phyloP scores from a whole-genome alignment of 2,888 invertebrate species.

The Brenthis ino region DNA sequence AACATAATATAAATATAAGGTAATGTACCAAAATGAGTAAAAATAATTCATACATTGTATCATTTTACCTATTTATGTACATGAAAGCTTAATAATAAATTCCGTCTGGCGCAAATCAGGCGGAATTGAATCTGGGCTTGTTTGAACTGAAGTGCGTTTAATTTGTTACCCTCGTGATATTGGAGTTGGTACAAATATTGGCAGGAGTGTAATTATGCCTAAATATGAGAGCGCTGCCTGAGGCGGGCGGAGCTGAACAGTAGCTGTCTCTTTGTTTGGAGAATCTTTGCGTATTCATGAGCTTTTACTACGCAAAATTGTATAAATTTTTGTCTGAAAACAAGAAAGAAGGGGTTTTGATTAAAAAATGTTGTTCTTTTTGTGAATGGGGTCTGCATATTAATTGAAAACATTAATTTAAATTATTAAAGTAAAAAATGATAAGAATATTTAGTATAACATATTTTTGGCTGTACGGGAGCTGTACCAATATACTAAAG shows the following conservation, averaged over 20 bases:
- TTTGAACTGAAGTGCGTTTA: conserved; percentile 48
- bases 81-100: conserved; percentile 24
- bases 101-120: conserved; percentile 43
- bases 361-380: conserved; percentile 19
- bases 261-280: conserved; percentile 29
- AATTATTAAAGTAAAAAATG: neutral
- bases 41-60: neutral
- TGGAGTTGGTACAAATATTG: conserved; percentile 36
- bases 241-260: conserved; percentile 25
- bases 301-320: conserved; percentile 35
- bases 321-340: conserved; percentile 26
- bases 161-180: conserved; percentile 43
- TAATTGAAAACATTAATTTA: neutral
- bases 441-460: too few species aligned
- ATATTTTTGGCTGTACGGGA: too few species aligned
- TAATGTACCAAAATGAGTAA: too few species aligned
- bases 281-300: conserved; percentile 35
- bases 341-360: conserved; percentile 15
- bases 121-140: conserved; percentile 46
- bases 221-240: conserved; percentile 34
- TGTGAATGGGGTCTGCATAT: neutral
- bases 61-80: neutral
- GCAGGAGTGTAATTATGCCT: conserved; percentile 34
- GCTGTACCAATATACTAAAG: too few species aligned
- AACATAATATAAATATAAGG: too few species aligned